Evolutionary conservation across 2,888 invertebrate genomes (phyloP).

Genomic region (Griposia aprilina): DNA sequence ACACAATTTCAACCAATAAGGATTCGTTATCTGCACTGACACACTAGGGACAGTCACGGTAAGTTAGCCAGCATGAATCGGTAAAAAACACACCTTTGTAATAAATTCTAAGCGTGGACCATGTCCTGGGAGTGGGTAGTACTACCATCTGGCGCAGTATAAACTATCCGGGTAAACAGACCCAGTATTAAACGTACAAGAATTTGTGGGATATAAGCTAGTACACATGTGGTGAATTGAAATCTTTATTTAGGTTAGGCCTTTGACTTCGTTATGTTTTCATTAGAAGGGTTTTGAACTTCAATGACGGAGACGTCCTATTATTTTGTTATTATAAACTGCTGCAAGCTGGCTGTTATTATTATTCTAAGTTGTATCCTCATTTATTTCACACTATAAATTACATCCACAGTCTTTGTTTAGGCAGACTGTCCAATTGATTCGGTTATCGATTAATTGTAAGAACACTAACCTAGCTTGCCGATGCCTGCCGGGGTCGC

Average conservation of each 20-base stretch:
- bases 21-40: conserved; percentile 39
- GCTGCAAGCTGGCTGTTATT: not conserved
- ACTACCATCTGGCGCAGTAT: conserved; percentile 55
- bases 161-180: conserved; percentile 51
- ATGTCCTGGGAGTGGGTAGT: conserved; percentile 33
- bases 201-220: conserved; percentile 47
- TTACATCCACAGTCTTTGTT: not conserved
- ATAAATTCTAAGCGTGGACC: conserved; percentile 57
- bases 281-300: conserved; percentile 14
- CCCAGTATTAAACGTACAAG: conserved; percentile 55
- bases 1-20: conserved; percentile 33
- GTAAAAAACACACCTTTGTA: conserved; percentile 63
- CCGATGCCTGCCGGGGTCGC: too few species aligned
- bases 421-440: not conserved
- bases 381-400: not conserved
- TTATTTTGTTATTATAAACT: not conserved
- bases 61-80: conserved; percentile 47
- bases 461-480: not conserved
- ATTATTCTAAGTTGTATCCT: not conserved
- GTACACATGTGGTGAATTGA: conserved; percentile 43
- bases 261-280: conserved; percentile 38
- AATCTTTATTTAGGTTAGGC: conserved; percentile 37
- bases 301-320: not conserved
- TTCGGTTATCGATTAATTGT: not conserved
- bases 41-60: conserved; percentile 48